Evolutionary conservation across 2,888 invertebrate species (phyloP).

Genomic region (Drosophila vallismaia): DNA sequence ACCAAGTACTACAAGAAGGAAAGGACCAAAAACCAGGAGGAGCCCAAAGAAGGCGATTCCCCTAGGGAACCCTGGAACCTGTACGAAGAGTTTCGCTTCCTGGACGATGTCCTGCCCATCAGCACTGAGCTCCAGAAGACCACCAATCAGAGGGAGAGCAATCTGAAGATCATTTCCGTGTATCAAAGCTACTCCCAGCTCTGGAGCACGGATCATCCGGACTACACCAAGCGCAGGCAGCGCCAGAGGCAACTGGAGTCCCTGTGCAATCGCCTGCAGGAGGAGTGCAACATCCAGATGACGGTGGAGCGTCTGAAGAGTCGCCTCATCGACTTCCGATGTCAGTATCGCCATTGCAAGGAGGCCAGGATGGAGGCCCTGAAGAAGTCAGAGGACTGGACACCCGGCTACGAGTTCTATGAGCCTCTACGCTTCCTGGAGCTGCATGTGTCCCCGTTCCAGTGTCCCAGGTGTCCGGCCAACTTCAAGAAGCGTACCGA

Average conservation of each 20-base stretch:
- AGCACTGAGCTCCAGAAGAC: constrained; percentile 63
- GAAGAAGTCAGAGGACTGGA: constrained; percentile 58
- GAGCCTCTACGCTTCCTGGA: constrained; percentile 70
- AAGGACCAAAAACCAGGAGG: constrained; percentile 31
- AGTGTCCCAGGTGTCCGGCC: constrained; percentile 59
- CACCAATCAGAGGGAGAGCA: constrained; percentile 65
- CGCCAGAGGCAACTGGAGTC: constrained; percentile 69
- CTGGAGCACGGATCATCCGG: constrained; percentile 75
- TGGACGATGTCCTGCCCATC: constrained; percentile 70
- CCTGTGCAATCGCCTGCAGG: constrained; percentile 69
- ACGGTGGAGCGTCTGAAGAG: constrained; percentile 71
- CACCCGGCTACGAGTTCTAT: constrained; percentile 70
- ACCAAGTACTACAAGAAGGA: constrained; percentile 71
- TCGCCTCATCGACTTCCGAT: constrained; percentile 75
- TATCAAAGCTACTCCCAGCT: constrained; percentile 73
- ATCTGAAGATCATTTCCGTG: constrained; percentile 72
- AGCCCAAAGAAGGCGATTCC: constrained; percentile 2
- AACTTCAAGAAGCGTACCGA: constrained; percentile 73
- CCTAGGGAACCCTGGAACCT: constrained; percentile 65
- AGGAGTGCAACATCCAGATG: constrained; percentile 70
- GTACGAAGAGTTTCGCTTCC: constrained; percentile 71
- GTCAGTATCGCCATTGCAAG: constrained; percentile 73
- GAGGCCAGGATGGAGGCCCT: constrained; percentile 58
- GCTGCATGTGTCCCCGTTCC: constrained; percentile 76
- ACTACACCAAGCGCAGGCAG: constrained; percentile 73